Conservation (phyloP, 2,888 invertebrate genomes). For the Lycocerus yunnanus region DNA sequence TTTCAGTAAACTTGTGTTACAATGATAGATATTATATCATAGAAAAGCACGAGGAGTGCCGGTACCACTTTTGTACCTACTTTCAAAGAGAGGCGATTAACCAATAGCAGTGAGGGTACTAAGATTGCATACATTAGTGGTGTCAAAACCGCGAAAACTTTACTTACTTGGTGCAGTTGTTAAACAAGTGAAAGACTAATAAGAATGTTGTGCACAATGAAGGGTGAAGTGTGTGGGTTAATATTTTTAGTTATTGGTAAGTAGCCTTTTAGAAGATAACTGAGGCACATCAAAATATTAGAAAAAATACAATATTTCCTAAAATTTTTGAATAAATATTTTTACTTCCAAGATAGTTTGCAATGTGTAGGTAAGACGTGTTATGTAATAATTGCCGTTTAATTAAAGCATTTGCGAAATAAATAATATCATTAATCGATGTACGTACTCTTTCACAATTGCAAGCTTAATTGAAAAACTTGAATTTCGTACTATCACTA, state of each 20-base stretch:
- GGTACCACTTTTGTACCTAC: conserved; percentile 37
- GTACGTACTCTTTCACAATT: not conserved
- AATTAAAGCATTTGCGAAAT: not conserved
- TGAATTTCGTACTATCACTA: not conserved
- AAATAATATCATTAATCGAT: not conserved
- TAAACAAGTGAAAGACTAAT: conserved; percentile 30
- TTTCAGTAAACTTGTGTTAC: not conserved
- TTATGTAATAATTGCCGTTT: not conserved
- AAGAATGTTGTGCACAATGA: conserved; percentile 37
- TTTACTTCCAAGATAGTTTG: no score
- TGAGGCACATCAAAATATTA: not conserved
- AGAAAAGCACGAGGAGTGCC: conserved; percentile 28
- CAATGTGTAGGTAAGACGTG: not conserved
- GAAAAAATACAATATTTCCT: no score
- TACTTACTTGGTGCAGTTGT: conserved; percentile 37
- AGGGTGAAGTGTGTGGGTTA: conserved; percentile 40
- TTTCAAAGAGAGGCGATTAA: conserved; percentile 38
- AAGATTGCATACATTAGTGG: conserved; percentile 29
- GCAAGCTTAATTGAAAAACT: not conserved
- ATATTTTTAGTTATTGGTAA: conserved; percentile 37
- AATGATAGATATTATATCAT: conserved; percentile 22
- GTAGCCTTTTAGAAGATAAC: conserved; percentile 2
- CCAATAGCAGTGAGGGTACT: conserved; percentile 33
- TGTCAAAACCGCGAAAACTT: conserved; percentile 43
- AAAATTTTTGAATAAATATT: no score